Evolutionary conservation across 2,888 invertebrate genomes (phyloP).

Genomic region (Neuroscelio doddi): DNA sequence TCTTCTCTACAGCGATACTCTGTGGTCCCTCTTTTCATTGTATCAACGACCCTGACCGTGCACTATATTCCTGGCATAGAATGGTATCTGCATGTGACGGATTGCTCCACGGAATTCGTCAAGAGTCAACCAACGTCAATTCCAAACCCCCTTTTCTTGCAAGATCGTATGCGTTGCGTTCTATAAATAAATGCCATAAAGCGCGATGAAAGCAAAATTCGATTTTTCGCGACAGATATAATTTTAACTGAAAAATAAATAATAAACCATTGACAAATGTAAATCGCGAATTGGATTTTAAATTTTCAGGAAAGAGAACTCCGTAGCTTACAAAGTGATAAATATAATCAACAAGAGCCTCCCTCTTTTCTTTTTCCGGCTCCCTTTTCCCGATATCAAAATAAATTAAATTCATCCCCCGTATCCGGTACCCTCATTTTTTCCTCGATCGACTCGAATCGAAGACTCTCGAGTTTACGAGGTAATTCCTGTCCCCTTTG

Average conservation of each 20-base stretch:
- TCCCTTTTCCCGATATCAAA: conserved; percentile 40
- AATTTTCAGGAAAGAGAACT: conserved; percentile 21
- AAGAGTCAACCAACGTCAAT: conserved; percentile 48
- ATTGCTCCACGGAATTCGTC: conserved; percentile 55
- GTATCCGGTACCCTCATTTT: conserved; percentile 46
- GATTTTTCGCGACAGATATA: no score
- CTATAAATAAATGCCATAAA: no score
- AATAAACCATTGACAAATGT: no score
- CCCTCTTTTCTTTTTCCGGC: conserved; percentile 37
- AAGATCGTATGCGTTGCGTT: no score
- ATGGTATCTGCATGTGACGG: conserved; percentile 65
- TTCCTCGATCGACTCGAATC: conserved; percentile 47
- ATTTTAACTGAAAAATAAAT: no score
- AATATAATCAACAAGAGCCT: conserved; percentile 45
- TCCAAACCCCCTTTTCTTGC: not conserved
- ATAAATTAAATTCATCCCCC: conserved; percentile 50
- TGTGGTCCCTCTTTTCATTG: conserved; percentile 57
- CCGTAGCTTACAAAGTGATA: conserved; percentile 33
- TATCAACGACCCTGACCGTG: conserved; percentile 51
- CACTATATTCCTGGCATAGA: conserved; percentile 46
- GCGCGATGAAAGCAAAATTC: no score
- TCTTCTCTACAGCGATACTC: conserved; percentile 45
- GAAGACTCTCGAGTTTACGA: conserved; percentile 48
- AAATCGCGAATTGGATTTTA: not conserved
- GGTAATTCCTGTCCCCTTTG: conserved; percentile 38